phyloP scores from a whole-genome alignment of 1,140 invertebrate species.

The Drosophila athabasca region DNA sequence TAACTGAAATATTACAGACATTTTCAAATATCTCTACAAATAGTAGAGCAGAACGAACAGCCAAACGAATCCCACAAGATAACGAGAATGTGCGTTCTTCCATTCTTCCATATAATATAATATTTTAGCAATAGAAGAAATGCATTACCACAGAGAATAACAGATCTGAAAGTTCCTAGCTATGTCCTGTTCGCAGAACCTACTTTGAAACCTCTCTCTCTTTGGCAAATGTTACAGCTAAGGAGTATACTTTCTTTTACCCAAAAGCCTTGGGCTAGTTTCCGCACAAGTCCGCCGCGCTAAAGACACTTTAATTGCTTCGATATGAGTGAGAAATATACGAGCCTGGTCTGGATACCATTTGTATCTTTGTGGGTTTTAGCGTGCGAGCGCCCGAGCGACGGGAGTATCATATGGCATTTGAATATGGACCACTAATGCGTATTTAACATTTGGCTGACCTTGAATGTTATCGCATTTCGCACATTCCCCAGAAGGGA shows the following conservation, averaged over 20 bases:
- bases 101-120: too few species aligned
- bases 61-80: too few species aligned
- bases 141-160: too few species aligned
- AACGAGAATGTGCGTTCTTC: too few species aligned
- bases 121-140: too few species aligned
- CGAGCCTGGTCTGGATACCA: neutral
- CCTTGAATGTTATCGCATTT: constrained; percentile 72
- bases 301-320: constrained; percentile 81
- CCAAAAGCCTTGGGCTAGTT: constrained; percentile 3
- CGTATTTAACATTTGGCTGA: constrained; percentile 68
- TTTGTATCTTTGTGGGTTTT: constrained; percentile 27
- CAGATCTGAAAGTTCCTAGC: too few species aligned
- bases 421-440: constrained; percentile 64
- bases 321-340: constrained; percentile 18
- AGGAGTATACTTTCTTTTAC: constrained; percentile 6
- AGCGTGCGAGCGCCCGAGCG: neutral
- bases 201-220: too few species aligned
- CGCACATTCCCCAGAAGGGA: constrained; percentile 8
- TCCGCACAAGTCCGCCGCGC: constrained; percentile 23
- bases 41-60: too few species aligned
- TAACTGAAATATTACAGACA: too few species aligned
- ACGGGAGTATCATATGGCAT: constrained; percentile 33
- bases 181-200: too few species aligned
- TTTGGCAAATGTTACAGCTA: neutral
- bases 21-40: too few species aligned